phyloP scores from a whole-genome alignment of 2,888 invertebrate genomes.

The Amphipyra berbera region DNA sequence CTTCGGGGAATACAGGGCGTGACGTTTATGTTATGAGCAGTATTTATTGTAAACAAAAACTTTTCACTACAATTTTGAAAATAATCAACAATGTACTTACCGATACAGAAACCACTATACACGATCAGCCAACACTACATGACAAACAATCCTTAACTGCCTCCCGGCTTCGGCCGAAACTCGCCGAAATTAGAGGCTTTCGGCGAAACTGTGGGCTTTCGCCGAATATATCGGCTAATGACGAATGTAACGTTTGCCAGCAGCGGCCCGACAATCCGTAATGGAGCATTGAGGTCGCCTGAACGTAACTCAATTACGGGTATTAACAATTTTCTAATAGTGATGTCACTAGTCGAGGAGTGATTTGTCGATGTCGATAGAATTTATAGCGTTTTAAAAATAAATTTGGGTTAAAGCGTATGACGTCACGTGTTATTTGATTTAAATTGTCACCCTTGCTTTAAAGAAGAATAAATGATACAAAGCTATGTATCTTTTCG shows the following conservation, averaged over 20 bases:
- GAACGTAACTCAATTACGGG: conserved; percentile 88
- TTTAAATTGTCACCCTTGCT: not conserved
- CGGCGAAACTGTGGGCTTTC: conserved; percentile 35
- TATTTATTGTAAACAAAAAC: too few species aligned
- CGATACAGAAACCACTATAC: conserved; percentile 39
- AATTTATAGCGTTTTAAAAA: not conserved
- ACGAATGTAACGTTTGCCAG: conserved; percentile 57
- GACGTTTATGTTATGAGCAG: too few species aligned
- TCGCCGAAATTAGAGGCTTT: conserved; percentile 26
- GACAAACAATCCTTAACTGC: conserved; percentile 44
- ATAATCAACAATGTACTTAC: conserved; percentile 43
- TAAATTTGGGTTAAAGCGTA: too few species aligned
- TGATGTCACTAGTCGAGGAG: conserved; percentile 60
- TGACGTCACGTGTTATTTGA: too few species aligned
- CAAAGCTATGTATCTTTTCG: too few species aligned
- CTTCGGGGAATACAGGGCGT: too few species aligned
- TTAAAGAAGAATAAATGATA: not conserved
- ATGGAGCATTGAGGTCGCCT: conserved; percentile 82
- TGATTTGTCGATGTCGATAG: conserved; percentile 57
- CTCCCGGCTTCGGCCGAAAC: conserved; percentile 18
- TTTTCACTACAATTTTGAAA: too few species aligned
- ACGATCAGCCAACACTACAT: conserved; percentile 66
- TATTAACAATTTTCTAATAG: conserved; percentile 86
- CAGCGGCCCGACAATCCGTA: conserved; percentile 71
- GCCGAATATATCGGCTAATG: conserved; percentile 37